Conservation (phyloP, 2,797 vertebrate genomes). For the Syngnathus rostellatus region DNA sequence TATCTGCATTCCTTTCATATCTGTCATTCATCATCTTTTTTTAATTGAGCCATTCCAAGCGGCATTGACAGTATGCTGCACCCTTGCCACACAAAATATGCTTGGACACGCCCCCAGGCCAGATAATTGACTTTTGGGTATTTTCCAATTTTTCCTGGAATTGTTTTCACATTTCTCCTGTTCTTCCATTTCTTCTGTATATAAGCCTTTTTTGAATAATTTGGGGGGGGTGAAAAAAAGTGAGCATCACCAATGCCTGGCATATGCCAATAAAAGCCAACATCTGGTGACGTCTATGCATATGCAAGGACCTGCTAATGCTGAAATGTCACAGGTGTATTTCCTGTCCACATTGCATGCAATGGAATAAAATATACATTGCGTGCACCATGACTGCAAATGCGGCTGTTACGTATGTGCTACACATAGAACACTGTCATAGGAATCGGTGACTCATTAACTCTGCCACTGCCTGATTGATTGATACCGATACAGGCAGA, state of each 20-base stretch:
- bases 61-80: slow-evolving; percentile 21
- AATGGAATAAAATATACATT: neutral
- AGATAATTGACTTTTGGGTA: too few relatives aligned
- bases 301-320: neutral
- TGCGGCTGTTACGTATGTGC: neutral
- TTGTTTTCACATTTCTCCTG: too few relatives aligned
- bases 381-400: neutral
- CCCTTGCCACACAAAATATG: neutral
- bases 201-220: too few relatives aligned
- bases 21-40: slow-evolving; percentile 23
- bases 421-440: neutral
- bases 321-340: neutral
- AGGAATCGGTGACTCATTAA: slow-evolving; percentile 3
- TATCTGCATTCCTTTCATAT: slow-evolving; percentile 38
- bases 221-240: too few relatives aligned
- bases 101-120: neutral
- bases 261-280: too few relatives aligned
- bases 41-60: slow-evolving; percentile 39
- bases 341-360: neutral
- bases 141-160: too few relatives aligned
- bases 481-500: slow-evolving; percentile 37
- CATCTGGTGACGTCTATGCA: too few relatives aligned
- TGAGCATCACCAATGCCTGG: too few relatives aligned
- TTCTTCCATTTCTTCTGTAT: too few relatives aligned
- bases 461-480: slow-evolving; percentile 25